Conservation (phyloP, 2,888 invertebrate species). For the Drosophila macrothrix region DNA sequence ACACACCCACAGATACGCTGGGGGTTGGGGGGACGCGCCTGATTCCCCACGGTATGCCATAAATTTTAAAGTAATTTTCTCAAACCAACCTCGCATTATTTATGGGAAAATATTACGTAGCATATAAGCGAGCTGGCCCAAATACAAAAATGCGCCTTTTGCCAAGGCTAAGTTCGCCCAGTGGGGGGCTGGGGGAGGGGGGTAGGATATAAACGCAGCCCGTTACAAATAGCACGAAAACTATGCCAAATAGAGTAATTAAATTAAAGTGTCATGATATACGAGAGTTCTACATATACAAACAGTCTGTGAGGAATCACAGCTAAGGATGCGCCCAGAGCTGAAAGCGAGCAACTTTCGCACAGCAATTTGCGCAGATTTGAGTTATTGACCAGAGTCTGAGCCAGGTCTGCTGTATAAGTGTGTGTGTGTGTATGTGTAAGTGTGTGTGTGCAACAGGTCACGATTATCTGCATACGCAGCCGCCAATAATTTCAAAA, state of each 20-base stretch:
- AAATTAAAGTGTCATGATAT: conserved; percentile 59
- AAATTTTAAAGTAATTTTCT: conserved; percentile 82
- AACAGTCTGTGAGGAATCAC: conserved; percentile 25
- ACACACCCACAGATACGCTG: conserved; percentile 17
- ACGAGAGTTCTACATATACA: conserved; percentile 43
- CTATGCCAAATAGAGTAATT: conserved; percentile 73
- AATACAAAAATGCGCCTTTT: conserved; percentile 40
- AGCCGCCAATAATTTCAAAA: conserved; percentile 82
- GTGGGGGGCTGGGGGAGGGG: not conserved
- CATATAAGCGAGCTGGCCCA: conserved; percentile 53
- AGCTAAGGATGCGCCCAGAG: conserved; percentile 22
- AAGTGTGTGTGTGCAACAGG: conserved; percentile 68
- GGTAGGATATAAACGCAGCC: not conserved
- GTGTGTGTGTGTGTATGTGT: conserved; percentile 20
- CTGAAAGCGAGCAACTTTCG: conserved; percentile 39
- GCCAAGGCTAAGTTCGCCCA: not conserved
- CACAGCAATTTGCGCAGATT: conserved; percentile 53
- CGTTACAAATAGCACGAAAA: conserved; percentile 16
- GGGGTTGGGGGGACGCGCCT: not conserved
- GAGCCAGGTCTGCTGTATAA: conserved; percentile 8
- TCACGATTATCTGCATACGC: conserved; percentile 84
- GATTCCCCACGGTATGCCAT: conserved; percentile 63
- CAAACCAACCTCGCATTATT: conserved; percentile 69
- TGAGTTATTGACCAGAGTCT: conserved; percentile 57
- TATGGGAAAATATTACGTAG: conserved; percentile 75